Conservation (phyloP, 2,113 vertebrate species). For the Oreochromis spilurus region DNA sequence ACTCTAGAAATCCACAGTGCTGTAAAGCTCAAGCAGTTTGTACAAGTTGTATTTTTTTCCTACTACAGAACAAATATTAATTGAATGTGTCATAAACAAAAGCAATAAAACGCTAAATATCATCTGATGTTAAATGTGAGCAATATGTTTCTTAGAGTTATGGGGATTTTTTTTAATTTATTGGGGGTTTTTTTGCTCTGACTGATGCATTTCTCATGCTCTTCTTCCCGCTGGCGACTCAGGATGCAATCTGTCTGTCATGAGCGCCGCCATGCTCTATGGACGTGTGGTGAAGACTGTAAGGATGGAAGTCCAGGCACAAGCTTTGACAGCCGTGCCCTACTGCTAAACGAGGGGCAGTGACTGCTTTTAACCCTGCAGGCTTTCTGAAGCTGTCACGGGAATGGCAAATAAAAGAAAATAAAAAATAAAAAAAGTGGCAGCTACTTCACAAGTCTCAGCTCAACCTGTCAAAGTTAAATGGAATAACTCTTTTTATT, state of each 20-base stretch:
- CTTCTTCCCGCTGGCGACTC: slow-evolving; percentile 59
- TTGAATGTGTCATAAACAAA: background rate
- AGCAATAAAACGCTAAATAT: background rate
- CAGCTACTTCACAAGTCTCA: background rate
- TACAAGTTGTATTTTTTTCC: background rate
- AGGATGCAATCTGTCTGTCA: slow-evolving; percentile 58
- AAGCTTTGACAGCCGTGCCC: slow-evolving; percentile 3
- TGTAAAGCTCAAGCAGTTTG: background rate
- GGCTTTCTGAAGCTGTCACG: slow-evolving; percentile 29
- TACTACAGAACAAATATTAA: background rate
- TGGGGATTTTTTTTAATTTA: background rate
- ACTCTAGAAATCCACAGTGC: background rate
- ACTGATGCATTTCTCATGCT: slow-evolving; percentile 56
- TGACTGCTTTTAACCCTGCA: slow-evolving; percentile 33
- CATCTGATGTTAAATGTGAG: background rate
- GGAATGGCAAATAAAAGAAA: background rate
- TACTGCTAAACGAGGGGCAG: slow-evolving; percentile 12
- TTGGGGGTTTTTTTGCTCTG: background rate
- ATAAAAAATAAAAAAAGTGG: background rate
- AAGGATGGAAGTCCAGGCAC: slow-evolving; percentile 26
- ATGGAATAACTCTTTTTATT: background rate
- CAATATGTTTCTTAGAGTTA: background rate
- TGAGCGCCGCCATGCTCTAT: slow-evolving; percentile 33
- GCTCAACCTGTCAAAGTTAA: slow-evolving; percentile 20
- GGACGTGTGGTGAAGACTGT: slow-evolving; percentile 35